Base-by-base conservation (phyloP, 1,140 invertebrate species). In the Danaus plexippus region DNA sequence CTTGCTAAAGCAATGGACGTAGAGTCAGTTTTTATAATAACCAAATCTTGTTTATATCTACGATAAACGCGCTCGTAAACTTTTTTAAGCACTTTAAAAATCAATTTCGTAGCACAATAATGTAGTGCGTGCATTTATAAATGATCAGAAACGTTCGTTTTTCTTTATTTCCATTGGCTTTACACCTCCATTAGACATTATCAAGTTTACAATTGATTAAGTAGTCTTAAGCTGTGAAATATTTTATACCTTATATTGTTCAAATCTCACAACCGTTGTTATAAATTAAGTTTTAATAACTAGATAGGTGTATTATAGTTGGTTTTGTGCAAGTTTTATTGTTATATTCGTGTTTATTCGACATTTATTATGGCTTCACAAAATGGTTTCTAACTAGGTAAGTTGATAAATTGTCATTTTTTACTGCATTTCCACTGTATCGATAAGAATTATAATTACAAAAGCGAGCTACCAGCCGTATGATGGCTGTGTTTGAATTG, bases 31-130 rank as follows among this genome's bases (percentile, higher is more conserved):
- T 73, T 69, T 71, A 68, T 69, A 67, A 64, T 72, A 78, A 65
- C 69, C 74, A 69, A 74, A 76, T 78, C 80, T 85, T 86, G 83
- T 86, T 86, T 86, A 86, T 85, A 86, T 83, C 75, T 76, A 54
- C 80, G 75, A 71, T 71, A 78, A 82, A 80, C 80, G 70, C 70
- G 75, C 64, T 66, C 67, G 64, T 73, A 85, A 86, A 86, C 81
- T 86, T 86, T 86, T 86, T 66, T 71, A 78, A 83, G 70, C 69
- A 83, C 69, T 86, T 83, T 85, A 67, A 83, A 82, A 86, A 75
- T 63, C 67, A 51, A 65, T 77, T 59, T 61, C 57, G 64, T 69
- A 58, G 61, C 64, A 72, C 66, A 73, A 81, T 66, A 58, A 83
- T 80, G 72, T 77, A 79, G 80, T 85, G 75, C 64, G 73, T 63